These are phyloP conservation scores for Aphrophora alni DNA, from an alignment of 2,888 invertebrate species.

Conservation along the genomic window DNA sequence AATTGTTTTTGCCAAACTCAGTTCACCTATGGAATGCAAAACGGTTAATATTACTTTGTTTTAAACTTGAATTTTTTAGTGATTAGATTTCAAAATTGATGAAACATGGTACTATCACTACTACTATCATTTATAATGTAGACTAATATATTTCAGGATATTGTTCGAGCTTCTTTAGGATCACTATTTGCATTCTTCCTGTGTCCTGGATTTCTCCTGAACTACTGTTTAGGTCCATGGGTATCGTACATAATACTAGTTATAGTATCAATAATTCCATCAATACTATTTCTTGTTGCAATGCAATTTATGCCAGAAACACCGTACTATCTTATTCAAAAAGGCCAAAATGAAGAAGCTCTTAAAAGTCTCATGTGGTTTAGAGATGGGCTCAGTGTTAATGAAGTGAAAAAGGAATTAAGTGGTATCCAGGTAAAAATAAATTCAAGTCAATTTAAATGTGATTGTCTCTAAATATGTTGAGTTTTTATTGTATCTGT, in stretches of 20 bases:
- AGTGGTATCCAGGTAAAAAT: slow-evolving; percentile 45
- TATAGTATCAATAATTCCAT: slow-evolving; percentile 37
- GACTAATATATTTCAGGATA: slow-evolving; percentile 63
- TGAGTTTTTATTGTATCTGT: too few species aligned
- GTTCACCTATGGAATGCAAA: too few species aligned
- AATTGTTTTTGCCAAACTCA: too few species aligned
- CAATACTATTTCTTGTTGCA: slow-evolving; percentile 41
- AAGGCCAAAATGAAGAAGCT: slow-evolving; percentile 42
- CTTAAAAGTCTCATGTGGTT: slow-evolving; percentile 45
- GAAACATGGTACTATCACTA: too few species aligned
- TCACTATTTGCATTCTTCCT: slow-evolving; percentile 81
- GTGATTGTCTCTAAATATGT: too few species aligned
- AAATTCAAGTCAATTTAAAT: not conserved
- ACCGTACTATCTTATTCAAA: slow-evolving; percentile 44
- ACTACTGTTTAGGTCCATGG: slow-evolving; percentile 76
- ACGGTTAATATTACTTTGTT: too few species aligned
- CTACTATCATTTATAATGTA: too few species aligned
- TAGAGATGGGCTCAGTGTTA: slow-evolving; percentile 40
- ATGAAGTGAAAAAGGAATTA: slow-evolving; percentile 42
- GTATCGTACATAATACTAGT: slow-evolving; percentile 66
- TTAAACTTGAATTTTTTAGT: too few species aligned
- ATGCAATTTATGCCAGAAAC: slow-evolving; percentile 48
- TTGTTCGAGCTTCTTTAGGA: slow-evolving; percentile 81
- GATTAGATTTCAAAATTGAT: too few species aligned
- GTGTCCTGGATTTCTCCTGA: slow-evolving; percentile 69